Conservation (phyloP, 2,113 vertebrate genomes). For the Ciconia stormi region DNA sequence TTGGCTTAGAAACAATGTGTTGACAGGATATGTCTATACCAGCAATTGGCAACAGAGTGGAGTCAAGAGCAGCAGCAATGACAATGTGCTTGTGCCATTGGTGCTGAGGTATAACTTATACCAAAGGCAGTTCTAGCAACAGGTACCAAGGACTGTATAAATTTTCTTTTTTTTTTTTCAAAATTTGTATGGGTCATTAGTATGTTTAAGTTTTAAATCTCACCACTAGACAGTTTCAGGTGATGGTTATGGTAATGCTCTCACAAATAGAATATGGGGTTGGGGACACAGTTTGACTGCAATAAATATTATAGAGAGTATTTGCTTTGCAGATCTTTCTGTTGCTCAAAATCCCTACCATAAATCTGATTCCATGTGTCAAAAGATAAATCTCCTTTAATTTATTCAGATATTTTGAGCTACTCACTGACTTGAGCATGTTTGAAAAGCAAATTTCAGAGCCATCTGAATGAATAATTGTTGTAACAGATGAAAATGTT, state of each 20-base stretch:
- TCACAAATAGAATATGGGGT: background rate
- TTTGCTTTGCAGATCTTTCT: background rate
- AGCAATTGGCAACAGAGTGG: background rate
- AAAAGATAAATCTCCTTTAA: background rate
- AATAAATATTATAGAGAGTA: background rate
- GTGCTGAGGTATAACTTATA: background rate
- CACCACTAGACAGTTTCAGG: background rate
- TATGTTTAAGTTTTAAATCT: background rate
- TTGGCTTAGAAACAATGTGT: background rate
- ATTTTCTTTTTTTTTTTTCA: fast-evolving
- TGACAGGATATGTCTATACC: background rate
- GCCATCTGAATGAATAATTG: background rate
- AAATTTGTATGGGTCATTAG: background rate
- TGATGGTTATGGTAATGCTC: background rate
- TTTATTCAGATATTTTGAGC: background rate
- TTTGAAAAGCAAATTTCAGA: background rate
- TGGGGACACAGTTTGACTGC: background rate
- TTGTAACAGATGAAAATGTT: background rate
- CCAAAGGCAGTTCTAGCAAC: background rate
- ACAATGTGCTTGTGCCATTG: background rate
- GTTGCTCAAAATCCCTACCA: background rate
- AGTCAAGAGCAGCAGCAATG: background rate
- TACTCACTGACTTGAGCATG: background rate
- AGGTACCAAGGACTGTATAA: background rate
- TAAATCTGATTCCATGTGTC: background rate